Evolutionary conservation across 2,888 invertebrate genomes (phyloP).

Genomic region (Psylliodes chrysocephalus): DNA sequence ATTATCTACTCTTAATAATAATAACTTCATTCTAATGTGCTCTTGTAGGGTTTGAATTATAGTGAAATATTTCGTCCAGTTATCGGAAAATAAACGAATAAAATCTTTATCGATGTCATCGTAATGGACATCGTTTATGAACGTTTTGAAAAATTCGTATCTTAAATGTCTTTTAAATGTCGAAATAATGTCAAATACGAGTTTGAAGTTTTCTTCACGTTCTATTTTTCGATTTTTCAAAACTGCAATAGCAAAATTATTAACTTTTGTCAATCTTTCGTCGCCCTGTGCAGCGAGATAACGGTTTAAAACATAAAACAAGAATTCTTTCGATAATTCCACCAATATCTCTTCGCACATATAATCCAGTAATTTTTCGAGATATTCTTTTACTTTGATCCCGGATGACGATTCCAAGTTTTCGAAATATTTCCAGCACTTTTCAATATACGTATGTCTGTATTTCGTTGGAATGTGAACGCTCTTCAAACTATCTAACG

Average conservation of each 20-base stretch:
- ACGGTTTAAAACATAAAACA: conserved; percentile 12
- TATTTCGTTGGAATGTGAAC: conserved; percentile 37
- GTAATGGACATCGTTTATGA: neutral
- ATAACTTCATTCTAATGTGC: conserved; percentile 12
- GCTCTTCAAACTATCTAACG: conserved; percentile 26
- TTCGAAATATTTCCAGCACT: conserved; percentile 40
- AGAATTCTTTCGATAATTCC: conserved; percentile 11
- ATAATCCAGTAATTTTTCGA: conserved; percentile 1
- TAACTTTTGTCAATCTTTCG: neutral
- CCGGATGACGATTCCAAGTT: conserved; percentile 21
- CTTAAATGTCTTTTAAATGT: neutral
- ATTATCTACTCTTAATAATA: conserved; percentile 2
- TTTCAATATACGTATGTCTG: conserved; percentile 32
- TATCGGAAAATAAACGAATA: conserved; percentile 7
- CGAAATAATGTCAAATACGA: conserved; percentile 10
- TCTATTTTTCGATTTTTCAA: conserved; percentile 22
- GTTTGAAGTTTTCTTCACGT: conserved; percentile 12
- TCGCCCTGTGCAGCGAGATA: conserved; percentile 17
- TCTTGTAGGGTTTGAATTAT: conserved; percentile 15
- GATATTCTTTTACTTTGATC: conserved; percentile 10
- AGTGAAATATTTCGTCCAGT: conserved; percentile 21
- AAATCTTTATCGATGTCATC: neutral
- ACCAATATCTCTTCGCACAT: conserved; percentile 10
- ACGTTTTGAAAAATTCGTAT: neutral
- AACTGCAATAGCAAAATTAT: conserved; percentile 9